Evolutionary conservation across 2,888 invertebrate species (phyloP).

Genomic region (Dasypogon diadema): DNA sequence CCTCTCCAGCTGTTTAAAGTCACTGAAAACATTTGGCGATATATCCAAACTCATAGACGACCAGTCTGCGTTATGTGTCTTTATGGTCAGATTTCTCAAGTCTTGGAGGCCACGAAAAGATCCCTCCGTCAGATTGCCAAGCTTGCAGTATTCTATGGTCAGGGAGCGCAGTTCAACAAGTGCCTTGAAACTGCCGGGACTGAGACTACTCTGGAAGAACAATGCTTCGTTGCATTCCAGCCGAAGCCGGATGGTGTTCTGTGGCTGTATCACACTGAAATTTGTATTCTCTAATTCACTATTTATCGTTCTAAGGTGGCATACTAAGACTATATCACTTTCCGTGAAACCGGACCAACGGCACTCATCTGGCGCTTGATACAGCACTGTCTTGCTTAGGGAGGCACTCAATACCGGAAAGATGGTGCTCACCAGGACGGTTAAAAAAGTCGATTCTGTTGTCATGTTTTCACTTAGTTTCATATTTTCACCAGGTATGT

Average conservation of each 20-base stretch:
- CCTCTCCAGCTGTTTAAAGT: conserved; percentile 83
- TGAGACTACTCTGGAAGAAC: conserved; percentile 83
- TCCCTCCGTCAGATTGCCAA: conserved; percentile 84
- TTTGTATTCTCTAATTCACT: conserved; percentile 90
- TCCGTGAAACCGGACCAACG: conserved; percentile 67
- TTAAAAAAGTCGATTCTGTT: conserved; percentile 45
- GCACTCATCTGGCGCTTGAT: conserved; percentile 89
- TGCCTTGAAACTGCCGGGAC: conserved; percentile 84
- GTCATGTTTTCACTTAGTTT: conserved; percentile 40
- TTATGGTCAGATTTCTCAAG: conserved; percentile 85
- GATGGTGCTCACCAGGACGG: conserved; percentile 50
- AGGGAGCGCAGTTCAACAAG: conserved; percentile 83
- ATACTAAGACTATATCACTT: conserved; percentile 78
- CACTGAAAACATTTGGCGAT: conserved; percentile 81
- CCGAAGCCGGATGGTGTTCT: conserved; percentile 83
- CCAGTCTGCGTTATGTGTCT: conserved; percentile 88
- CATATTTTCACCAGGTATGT: conserved; percentile 27
- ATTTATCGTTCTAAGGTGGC: conserved; percentile 85
- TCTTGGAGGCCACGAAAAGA: conserved; percentile 85
- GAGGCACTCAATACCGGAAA: conserved; percentile 66
- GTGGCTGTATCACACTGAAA: conserved; percentile 87
- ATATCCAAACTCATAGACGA: conserved; percentile 87
- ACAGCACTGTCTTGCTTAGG: conserved; percentile 69
- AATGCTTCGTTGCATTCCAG: conserved; percentile 86
- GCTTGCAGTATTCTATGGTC: conserved; percentile 87